Percentiles rank a stretch among this genome's conserved stretches.
Evolutionary conservation across 2,797 vertebrate species (phyloP).

Genomic region (Acrossocheilus fasciatus): DNA sequence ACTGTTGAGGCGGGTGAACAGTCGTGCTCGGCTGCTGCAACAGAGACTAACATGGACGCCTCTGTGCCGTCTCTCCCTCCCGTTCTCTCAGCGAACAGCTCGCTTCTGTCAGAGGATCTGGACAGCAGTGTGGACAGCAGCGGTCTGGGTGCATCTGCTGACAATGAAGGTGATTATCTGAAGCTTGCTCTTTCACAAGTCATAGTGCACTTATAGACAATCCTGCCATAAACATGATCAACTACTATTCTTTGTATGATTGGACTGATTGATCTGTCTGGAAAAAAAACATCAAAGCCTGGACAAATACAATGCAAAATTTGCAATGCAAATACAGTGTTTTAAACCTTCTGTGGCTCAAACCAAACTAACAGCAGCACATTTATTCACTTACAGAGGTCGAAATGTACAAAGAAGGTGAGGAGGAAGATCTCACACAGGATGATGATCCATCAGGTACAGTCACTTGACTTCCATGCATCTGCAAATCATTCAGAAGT

Average conservation of each 20-base stretch:
- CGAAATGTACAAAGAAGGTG: conserved; percentile 18
- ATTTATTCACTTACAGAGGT: conserved; percentile 24
- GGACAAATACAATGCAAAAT: neutral
- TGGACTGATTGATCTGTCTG: neutral
- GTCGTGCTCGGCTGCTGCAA: conserved; percentile 9
- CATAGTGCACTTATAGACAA: neutral
- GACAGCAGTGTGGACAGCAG: conserved; percentile 44
- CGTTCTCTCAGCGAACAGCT: neutral
- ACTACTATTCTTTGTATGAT: neutral
- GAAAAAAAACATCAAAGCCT: neutral
- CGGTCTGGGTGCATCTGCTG: conserved; percentile 16
- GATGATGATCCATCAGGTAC: neutral
- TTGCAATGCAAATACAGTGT: neutral
- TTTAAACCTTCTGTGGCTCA: neutral
- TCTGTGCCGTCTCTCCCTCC: neutral
- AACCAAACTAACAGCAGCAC: neutral
- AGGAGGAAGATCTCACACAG: conserved; percentile 2
- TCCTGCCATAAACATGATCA: neutral
- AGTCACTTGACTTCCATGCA: neutral
- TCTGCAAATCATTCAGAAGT: neutral
- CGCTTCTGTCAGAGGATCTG: conserved; percentile 36
- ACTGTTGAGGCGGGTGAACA: conserved; percentile 43
- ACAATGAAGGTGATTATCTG: conserved; percentile 41
- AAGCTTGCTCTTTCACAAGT: neutral
- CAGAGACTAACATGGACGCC: conserved; percentile 21